Conservation (phyloP, 2,113 vertebrate species). For the Clarias macrocephalus region DNA sequence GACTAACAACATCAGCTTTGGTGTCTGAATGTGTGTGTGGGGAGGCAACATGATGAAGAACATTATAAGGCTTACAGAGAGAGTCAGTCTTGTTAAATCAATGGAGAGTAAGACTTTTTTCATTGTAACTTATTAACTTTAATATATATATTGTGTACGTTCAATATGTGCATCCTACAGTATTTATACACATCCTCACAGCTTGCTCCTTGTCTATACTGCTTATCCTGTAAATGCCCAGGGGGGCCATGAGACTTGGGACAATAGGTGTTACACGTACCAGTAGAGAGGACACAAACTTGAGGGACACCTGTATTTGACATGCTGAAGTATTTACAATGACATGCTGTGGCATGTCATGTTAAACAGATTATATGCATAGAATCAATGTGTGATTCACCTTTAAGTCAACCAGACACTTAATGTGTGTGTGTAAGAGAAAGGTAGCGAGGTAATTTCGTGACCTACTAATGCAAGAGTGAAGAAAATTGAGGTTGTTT, state of each 20-base stretch:
- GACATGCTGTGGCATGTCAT: background rate
- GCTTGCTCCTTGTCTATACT: too few species aligned
- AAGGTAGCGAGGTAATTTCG: background rate
- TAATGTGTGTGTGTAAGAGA: background rate
- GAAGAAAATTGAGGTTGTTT: background rate
- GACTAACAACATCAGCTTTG: background rate
- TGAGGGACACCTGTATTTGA: background rate
- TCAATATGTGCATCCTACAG: background rate
- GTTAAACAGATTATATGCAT: background rate
- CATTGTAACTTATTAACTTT: background rate
- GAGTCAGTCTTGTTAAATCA: background rate
- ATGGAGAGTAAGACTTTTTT: background rate
- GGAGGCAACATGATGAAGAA: background rate
- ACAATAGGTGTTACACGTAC: background rate
- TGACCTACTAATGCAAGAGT: background rate
- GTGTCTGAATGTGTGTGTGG: slow-evolving; percentile 2
- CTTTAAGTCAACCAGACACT: background rate
- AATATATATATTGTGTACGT: background rate
- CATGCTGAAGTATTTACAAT: background rate
- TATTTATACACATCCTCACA: background rate
- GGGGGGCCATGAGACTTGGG: too few species aligned
- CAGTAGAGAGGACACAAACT: background rate
- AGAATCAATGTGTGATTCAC: background rate
- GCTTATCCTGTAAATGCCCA: too few species aligned
- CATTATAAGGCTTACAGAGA: background rate